Evolutionary conservation across 2,797 vertebrate species (phyloP).

Genomic region (Cichlasoma orientale): DNA sequence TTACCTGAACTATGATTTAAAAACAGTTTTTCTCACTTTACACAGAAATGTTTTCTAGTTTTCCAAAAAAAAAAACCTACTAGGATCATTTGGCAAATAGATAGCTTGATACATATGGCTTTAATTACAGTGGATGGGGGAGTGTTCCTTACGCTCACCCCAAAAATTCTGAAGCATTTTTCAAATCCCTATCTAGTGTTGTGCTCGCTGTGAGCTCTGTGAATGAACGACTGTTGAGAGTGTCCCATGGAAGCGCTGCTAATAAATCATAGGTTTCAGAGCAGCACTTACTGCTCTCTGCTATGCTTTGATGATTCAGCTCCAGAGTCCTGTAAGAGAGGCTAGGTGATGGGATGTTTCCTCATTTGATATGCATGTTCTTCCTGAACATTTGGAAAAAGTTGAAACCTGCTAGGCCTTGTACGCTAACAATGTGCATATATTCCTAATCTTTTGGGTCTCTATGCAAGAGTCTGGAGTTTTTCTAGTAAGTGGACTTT

Average conservation of each 20-base stretch:
- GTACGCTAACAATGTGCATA: conserved; percentile 46
- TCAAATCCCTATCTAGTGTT: conserved; percentile 8
- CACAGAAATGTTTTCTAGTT: too few relatives aligned
- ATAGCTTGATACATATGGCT: background rate
- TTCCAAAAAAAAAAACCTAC: too few relatives aligned
- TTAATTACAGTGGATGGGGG: conserved; percentile 5
- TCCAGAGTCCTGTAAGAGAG: conserved; percentile 34
- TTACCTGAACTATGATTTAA: too few relatives aligned
- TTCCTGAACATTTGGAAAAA: conserved; percentile 8
- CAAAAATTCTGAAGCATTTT: conserved; percentile 19
- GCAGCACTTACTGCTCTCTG: conserved; percentile 56
- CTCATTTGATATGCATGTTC: conserved; percentile 64
- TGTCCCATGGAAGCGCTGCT: conserved; percentile 40
- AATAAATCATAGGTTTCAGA: conserved; percentile 67
- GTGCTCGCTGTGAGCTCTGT: conserved; percentile 6
- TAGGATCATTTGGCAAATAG: background rate
- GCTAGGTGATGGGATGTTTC: conserved; percentile 60
- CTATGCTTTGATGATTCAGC: conserved; percentile 68
- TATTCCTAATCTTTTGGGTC: conserved; percentile 44
- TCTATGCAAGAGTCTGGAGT: conserved; percentile 48
- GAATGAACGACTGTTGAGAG: conserved; percentile 36
- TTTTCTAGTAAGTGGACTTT: conserved; percentile 17
- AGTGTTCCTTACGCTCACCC: conserved; percentile 14
- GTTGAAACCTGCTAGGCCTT: conserved; percentile 60
- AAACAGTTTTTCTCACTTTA: too few relatives aligned